Evolutionary conservation across 1,140 invertebrate species (phyloP).

Genomic region (Zaprionus capensis): DNA sequence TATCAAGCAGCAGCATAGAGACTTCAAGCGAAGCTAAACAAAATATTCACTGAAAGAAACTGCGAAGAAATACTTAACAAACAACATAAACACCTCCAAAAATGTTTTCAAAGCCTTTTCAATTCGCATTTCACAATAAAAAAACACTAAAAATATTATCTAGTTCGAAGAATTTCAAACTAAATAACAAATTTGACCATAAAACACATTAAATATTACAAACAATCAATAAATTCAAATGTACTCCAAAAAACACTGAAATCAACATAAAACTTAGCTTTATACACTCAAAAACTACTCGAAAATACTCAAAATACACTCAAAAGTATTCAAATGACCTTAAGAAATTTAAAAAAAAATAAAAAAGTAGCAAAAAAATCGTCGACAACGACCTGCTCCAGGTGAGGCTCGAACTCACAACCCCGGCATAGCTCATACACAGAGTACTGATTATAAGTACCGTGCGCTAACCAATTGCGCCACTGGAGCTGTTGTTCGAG

Average conservation of each 20-base stretch:
- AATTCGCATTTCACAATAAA: background rate
- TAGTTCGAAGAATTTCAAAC: background rate
- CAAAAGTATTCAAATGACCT: background rate
- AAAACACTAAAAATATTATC: background rate
- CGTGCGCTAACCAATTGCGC: constrained; percentile 99
- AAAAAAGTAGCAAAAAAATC: constrained; percentile 85
- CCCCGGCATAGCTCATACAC: constrained; percentile 95
- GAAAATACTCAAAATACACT: background rate
- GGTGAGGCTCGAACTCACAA: constrained; percentile 99
- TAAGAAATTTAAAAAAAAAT: background rate
- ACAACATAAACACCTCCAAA: background rate
- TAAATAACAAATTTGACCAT: background rate
- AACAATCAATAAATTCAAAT: background rate
- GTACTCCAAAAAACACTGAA: background rate
- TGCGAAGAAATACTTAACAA: constrained; percentile 1
- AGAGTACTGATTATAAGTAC: constrained; percentile 95
- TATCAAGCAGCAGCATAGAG: background rate
- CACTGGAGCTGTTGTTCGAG: constrained; percentile 98
- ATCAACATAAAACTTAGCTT: background rate
- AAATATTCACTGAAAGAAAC: constrained; percentile 7
- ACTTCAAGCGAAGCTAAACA: constrained; percentile 16
- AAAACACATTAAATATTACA: background rate
- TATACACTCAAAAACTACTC: background rate
- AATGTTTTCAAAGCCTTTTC: background rate
- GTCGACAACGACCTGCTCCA: constrained; percentile 87